Conservation (phyloP, 2,888 invertebrate species). For the Chrysopilus asiliformis region DNA sequence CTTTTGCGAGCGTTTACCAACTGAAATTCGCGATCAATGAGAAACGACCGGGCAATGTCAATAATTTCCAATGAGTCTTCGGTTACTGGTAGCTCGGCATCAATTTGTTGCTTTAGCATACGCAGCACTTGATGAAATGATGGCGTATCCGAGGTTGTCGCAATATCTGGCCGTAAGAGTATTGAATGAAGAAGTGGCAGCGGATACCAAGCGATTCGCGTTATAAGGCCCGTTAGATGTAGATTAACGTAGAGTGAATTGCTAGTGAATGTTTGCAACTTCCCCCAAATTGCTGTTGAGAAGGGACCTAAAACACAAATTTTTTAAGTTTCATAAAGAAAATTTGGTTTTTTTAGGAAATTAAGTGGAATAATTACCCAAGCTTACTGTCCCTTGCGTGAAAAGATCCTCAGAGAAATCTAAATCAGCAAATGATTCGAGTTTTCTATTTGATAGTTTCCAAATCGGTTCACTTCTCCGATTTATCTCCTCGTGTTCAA, state of each 20-base stretch:
- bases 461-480: slow-evolving; percentile 22
- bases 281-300: slow-evolving; percentile 63
- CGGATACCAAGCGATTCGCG: slow-evolving; percentile 75
- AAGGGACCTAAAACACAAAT: slow-evolving; percentile 50
- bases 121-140: slow-evolving; percentile 80
- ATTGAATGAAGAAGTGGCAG: slow-evolving; percentile 79
- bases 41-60: slow-evolving; percentile 62
- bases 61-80: slow-evolving; percentile 49
- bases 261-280: slow-evolving; percentile 69
- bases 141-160: slow-evolving; percentile 81
- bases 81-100: slow-evolving; percentile 50
- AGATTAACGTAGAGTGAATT: slow-evolving; percentile 77
- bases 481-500: slow-evolving; percentile 9
- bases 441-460: slow-evolving; percentile 29
- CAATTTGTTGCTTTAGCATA: slow-evolving; percentile 73
- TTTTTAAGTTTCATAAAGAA: slow-evolving; percentile 1
- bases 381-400: slow-evolving; percentile 35
- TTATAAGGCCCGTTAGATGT: slow-evolving; percentile 74
- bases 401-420: slow-evolving; percentile 37
- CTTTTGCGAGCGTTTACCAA: slow-evolving; percentile 55
- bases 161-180: slow-evolving; percentile 69
- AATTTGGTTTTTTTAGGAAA: slow-evolving; percentile 1
- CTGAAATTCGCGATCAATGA: slow-evolving; percentile 66
- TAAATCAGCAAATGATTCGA: slow-evolving; percentile 29
- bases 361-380: slow-evolving; percentile 22